Evolutionary conservation across 1,140 invertebrate genomes (phyloP).

Genomic region (Condylostylus longicornis): DNA sequence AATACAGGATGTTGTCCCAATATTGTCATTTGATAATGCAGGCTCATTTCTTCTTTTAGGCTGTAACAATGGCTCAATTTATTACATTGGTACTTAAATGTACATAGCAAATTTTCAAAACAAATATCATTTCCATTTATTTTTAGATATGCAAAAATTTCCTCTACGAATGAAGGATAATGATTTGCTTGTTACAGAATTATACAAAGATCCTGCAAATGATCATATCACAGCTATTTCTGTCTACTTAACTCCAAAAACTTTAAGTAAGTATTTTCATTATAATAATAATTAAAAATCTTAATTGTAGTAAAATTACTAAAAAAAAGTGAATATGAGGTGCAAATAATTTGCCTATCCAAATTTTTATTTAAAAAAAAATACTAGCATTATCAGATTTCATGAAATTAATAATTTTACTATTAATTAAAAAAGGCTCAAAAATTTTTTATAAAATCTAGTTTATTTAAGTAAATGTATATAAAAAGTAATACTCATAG

Average conservation of each 20-base stretch:
- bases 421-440: no score
- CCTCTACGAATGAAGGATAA: slow-evolving; percentile 97
- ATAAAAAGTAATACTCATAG: no score
- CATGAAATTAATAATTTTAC: no score
- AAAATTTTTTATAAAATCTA: no score
- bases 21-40: slow-evolving; percentile 90
- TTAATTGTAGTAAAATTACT: no score
- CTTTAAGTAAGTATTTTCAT: slow-evolving; percentile 57
- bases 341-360: no score
- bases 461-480: no score
- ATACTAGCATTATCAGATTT: no score
- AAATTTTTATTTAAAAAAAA: neutral
- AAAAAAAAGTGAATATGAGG: no score
- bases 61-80: slow-evolving; percentile 91
- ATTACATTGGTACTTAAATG: slow-evolving; percentile 72
- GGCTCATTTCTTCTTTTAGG: slow-evolving; percentile 89
- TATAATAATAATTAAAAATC: no score
- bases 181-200: slow-evolving; percentile 89
- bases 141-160: slow-evolving; percentile 97
- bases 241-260: slow-evolving; percentile 91
- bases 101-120: slow-evolving; percentile 8
- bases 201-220: slow-evolving; percentile 86
- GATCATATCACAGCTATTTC: slow-evolving; percentile 97
- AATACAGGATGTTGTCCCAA: slow-evolving; percentile 87
- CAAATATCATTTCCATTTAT: slow-evolving; percentile 9